Percentiles rank a stretch among this genome's conserved stretches.
Conservation (phyloP, 2,113 vertebrate species). For the Abramis brama region DNA sequence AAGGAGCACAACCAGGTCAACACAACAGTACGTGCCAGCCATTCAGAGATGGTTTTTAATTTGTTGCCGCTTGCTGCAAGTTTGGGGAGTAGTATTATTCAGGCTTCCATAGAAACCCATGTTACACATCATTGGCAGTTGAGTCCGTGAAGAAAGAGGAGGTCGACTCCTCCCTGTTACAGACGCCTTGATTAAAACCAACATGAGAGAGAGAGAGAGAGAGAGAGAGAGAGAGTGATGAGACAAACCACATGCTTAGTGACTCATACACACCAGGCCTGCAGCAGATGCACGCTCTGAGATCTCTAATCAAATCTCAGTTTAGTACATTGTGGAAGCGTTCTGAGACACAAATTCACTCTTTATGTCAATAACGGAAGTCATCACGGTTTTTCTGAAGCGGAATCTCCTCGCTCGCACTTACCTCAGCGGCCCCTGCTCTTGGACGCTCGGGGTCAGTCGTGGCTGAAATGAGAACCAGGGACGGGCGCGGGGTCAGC, state of each 20-base stretch:
- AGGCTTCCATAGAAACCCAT: slow-evolving; percentile 52
- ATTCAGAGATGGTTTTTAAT: slow-evolving; percentile 43
- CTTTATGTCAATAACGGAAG: slow-evolving; percentile 50
- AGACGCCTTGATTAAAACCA: slow-evolving; percentile 55
- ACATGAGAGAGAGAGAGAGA: slow-evolving; percentile 19
- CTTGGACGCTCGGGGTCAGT: slow-evolving; percentile 60
- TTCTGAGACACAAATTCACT: slow-evolving; percentile 40
- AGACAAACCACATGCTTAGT: slow-evolving; percentile 40
- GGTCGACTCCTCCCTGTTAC: slow-evolving; percentile 33
- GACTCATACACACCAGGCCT: slow-evolving; percentile 49
- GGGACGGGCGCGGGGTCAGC: slow-evolving; percentile 95
- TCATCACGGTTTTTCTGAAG: neutral
- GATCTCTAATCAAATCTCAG: slow-evolving; percentile 45
- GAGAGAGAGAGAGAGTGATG: slow-evolving; percentile 11
- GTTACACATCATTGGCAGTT: slow-evolving; percentile 46
- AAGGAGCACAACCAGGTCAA: slow-evolving; percentile 1
- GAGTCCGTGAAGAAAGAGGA: slow-evolving; percentile 44
- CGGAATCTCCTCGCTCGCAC: slow-evolving; percentile 58
- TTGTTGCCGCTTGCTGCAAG: slow-evolving; percentile 10
- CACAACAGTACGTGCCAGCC: slow-evolving; percentile 14
- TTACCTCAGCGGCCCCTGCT: slow-evolving; percentile 83
- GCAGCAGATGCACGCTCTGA: slow-evolving; percentile 31
- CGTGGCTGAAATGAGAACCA: slow-evolving; percentile 90
- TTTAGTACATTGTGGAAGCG: neutral
- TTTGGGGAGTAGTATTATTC: slow-evolving; percentile 42